phyloP scores from a whole-genome alignment of 2,888 invertebrate genomes.

The Polyommatus icarus region DNA sequence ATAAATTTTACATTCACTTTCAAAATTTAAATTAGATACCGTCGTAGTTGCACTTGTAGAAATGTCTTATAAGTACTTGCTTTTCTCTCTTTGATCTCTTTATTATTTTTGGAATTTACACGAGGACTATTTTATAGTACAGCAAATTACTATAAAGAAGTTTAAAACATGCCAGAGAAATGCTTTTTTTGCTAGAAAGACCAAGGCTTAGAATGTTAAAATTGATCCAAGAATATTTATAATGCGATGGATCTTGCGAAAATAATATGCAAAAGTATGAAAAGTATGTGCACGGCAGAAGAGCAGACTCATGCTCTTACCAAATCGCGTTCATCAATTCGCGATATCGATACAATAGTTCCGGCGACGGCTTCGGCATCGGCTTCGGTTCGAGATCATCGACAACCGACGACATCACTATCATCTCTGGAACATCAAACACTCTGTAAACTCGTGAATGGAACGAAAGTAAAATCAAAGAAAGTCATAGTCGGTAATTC shows the following conservation, averaged over 20 bases:
- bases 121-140: neutral
- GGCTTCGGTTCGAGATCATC: slow-evolving; percentile 55
- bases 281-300: neutral
- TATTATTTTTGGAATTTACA: neutral
- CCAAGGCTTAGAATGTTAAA: neutral
- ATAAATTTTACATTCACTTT: slow-evolving; percentile 12
- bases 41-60: neutral
- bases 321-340: slow-evolving; percentile 65
- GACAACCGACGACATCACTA: slow-evolving; percentile 68
- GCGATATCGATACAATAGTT: slow-evolving; percentile 63
- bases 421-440: slow-evolving; percentile 59
- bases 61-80: neutral
- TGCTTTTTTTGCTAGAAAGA: neutral
- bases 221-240: neutral
- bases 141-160: neutral
- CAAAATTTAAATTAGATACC: neutral
- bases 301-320: slow-evolving; percentile 52
- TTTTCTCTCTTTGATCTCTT: neutral
- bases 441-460: slow-evolving; percentile 14
- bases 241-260: neutral
- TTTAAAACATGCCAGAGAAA: neutral
- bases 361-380: slow-evolving; percentile 60
- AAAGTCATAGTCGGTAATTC: slow-evolving; percentile 2
- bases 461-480: slow-evolving; percentile 17
- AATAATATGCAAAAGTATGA: slow-evolving; percentile 10